These are phyloP conservation scores for Montipora sp. DNA, from an alignment of 64 coral and sea anemone genomes.

Conservation along the genomic window DNA sequence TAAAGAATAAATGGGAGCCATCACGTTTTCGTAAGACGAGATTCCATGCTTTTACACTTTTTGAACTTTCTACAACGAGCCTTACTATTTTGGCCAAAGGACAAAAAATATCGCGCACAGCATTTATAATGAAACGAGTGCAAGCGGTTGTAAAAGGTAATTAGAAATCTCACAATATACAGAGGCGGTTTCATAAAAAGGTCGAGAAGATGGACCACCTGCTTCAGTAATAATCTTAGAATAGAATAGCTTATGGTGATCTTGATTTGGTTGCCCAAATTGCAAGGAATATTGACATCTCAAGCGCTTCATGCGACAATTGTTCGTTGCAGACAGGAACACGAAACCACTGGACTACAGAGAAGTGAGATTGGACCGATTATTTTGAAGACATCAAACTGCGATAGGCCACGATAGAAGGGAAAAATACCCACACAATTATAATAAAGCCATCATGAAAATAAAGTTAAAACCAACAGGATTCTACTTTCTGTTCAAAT, in stretches of 20 bases:
- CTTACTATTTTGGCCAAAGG: background rate
- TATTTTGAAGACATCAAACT: background rate
- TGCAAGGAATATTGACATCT: background rate
- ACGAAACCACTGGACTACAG: background rate
- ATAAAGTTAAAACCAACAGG: background rate
- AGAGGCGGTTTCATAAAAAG: background rate
- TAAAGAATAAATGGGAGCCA: constrained; percentile 32
- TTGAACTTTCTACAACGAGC: too few species aligned
- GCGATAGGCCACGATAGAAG: background rate
- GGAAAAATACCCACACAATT: background rate
- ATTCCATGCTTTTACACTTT: background rate
- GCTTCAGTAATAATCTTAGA: background rate
- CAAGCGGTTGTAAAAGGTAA: background rate
- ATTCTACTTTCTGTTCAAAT: too few species aligned
- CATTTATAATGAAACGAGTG: background rate
- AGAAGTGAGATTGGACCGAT: background rate
- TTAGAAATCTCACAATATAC: background rate
- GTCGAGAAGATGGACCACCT: background rate
- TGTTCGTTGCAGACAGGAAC: background rate
- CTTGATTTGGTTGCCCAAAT: background rate
- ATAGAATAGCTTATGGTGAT: background rate
- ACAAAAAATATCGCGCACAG: background rate
- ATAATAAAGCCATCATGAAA: background rate
- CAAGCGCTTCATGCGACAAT: background rate
- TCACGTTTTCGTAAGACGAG: background rate